A percentile compares a stretch with the other conserved stretches of the same genome.
Evolutionary conservation across 1,140 invertebrate genomes (phyloP).

Genomic region (Achroia grisella): DNA sequence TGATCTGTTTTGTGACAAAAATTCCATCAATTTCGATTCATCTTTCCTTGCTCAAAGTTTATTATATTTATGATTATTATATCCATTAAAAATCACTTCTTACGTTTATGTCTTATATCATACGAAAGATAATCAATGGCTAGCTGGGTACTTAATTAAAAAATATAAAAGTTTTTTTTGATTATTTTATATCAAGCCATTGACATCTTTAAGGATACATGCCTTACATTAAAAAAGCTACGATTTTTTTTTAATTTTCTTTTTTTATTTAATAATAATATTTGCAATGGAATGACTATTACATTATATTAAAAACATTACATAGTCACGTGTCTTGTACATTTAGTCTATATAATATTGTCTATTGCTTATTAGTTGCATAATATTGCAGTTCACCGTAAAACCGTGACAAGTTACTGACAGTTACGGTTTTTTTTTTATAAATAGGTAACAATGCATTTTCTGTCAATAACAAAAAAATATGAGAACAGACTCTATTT

Average conservation of each 20-base stretch:
- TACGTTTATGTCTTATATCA: too few relatives aligned
- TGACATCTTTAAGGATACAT: not conserved
- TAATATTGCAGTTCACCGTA: not conserved
- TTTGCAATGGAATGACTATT: not conserved
- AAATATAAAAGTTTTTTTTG: not conserved
- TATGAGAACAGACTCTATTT: too few relatives aligned
- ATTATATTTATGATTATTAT: too few relatives aligned
- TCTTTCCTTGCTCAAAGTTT: too few relatives aligned
- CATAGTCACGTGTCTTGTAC: not conserved
- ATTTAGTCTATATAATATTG: not conserved
- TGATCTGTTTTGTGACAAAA: too few relatives aligned
- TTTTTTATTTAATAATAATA: not conserved
- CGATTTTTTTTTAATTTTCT: not conserved
- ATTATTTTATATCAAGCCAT: not conserved
- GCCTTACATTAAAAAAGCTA: not conserved
- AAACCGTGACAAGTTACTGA: not conserved
- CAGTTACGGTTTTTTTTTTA: not conserved
- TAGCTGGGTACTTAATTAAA: not conserved
- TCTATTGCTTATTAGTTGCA: not conserved
- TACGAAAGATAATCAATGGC: too few relatives aligned
- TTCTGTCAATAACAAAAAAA: too few relatives aligned
- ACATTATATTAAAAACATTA: not conserved
- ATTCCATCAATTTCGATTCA: too few relatives aligned
- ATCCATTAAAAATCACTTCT: too few relatives aligned
- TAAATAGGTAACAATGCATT: too few relatives aligned